Base-by-base conservation (phyloP, 2,888 invertebrate genomes). In the Phlogophora meticulosa region DNA sequence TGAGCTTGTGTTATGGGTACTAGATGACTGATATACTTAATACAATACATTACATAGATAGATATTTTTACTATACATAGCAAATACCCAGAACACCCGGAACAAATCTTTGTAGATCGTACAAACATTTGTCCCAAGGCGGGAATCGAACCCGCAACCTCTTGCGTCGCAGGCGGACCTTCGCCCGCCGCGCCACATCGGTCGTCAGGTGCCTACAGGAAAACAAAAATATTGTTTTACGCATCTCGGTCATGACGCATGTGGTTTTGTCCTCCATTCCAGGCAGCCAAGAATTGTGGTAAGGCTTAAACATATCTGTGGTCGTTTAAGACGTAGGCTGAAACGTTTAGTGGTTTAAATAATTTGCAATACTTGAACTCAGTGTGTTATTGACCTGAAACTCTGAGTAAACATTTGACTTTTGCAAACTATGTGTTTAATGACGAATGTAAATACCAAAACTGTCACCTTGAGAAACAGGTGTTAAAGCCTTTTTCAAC, bases 341-440 rank as follows among this genome's bases (percentile, higher is more conserved):
- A 62, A 68, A 65, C 76, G 67, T 83, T 89, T 88, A 86, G 91
- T 76, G 88, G 90, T 89, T 87, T 65, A 77, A 82, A 88, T 85
- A 77, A 84, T 85, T 84, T 82, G 76, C 72, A 78, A 81, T 71
- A 80, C 68, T 57, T 59, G 43, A 42, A 53, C 52, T 69, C 22
- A 40, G 45, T 28, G 53, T 17, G 76, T 64, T 61, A 75, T 68
- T 79, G 58, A 78, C 79, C 67, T 66, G 52, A 40, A 57, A 59
- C 17, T 58, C 56, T 65, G 55, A 53, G 56, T 67, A 65, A 60
- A 59, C 49, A 53, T 53, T 46, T 2, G 34, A 36, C n/a, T 13
- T 20, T 28, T 0, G 24, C 24, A 67, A 67, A 57, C 28, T 40
- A 4, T 43, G 13, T 40, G 28, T 42, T 10, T 61, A 71, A 43